Evolutionary conservation across 2,113 vertebrate genomes (phyloP), one percentile per base, ranked within the genome.

Genomic region (Setophaga petechia): DNA sequence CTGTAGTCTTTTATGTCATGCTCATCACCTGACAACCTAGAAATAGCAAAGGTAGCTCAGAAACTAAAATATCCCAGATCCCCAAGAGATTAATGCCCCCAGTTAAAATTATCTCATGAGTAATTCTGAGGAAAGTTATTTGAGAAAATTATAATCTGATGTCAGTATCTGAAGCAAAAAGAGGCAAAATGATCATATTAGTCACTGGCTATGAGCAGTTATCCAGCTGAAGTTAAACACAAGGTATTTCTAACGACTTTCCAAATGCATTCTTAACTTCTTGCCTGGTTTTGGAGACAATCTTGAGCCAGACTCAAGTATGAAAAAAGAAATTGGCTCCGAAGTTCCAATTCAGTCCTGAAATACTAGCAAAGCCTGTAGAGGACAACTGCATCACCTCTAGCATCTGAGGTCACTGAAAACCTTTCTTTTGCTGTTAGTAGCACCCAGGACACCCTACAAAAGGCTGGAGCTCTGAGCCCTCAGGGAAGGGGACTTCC

Each of bases 141-240:
- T 69, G n/a, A 89, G 89, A 93, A 91, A 96, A 94, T 91, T 35
- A 52, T 35, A 61, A 46, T 52, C 66, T 87, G 54, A 65, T 82
- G 74, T 91, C 77, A 78, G 58, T 46, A 82, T 84, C 58, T 87
- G 49, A 94, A 91, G 66, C 69, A 68, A 41, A 89, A 83, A 78
- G n/a, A 86, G 46, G 25, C 28, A 73, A 87, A 92, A 58, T 58
- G 33, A 73, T 91, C 37, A 9, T 61, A 46, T 84, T 91, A 76
- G 23, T 92, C 66, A 89, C 22, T 61, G 47, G 28, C 54, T 49
- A 15, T 65, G 65, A 75, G 41, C 41, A 94, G 25, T 61, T 35
- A 65, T 41, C 47, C 62, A 43, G 15, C 14, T 3, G 1, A 84
- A 72, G 21, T 37, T n/a, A 94, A 92, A n/a, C 16, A 22, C 24